Percentiles rank a stretch among this genome's conserved stretches.
These are phyloP conservation scores for Priocnemis perturbator DNA, from an alignment of 2,888 invertebrate genomes.

Conservation along the genomic window DNA sequence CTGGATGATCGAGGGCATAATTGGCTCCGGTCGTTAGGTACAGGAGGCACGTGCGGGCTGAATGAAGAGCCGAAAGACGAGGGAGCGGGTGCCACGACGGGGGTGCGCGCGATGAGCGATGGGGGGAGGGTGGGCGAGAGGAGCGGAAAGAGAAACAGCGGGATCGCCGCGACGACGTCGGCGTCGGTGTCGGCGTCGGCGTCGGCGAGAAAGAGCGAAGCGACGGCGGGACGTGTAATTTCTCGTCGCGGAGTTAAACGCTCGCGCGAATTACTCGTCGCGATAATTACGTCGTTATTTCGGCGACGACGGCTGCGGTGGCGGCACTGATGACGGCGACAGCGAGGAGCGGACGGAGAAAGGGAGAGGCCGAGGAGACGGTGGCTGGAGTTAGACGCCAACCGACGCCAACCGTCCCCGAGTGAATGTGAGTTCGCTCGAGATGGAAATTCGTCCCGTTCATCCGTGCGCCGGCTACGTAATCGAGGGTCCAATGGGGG, in stretches of 20 bases:
- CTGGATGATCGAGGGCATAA: conserved; percentile 41
- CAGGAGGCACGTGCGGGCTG: conserved; percentile 27
- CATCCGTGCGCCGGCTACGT: neutral
- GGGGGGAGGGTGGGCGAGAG: conserved; percentile 1
- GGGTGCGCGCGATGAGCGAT: neutral
- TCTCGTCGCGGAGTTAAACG: conserved; percentile 20
- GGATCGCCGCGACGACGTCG: neutral
- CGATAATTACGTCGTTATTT: conserved; percentile 41
- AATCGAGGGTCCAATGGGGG: too few relatives aligned
- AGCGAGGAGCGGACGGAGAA: neutral
- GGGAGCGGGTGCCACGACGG: neutral
- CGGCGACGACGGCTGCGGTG: conserved; percentile 20
- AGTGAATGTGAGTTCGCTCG: conserved; percentile 13
- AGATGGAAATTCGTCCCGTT: conserved; percentile 27
- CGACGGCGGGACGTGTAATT: conserved; percentile 14
- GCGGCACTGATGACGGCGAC: neutral
- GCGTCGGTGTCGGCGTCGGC: conserved; percentile 2
- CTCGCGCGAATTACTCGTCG: conserved; percentile 28
- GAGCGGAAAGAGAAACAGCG: neutral
- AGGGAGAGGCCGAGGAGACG: neutral
- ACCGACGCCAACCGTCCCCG: conserved; percentile 6
- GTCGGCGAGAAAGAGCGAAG: neutral
- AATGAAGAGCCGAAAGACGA: conserved; percentile 1
- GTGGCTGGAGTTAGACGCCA: neutral
- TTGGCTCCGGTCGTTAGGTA: conserved; percentile 40